Conservation (phyloP, 2,888 invertebrate genomes). For the Drosophila imparisetae region DNA sequence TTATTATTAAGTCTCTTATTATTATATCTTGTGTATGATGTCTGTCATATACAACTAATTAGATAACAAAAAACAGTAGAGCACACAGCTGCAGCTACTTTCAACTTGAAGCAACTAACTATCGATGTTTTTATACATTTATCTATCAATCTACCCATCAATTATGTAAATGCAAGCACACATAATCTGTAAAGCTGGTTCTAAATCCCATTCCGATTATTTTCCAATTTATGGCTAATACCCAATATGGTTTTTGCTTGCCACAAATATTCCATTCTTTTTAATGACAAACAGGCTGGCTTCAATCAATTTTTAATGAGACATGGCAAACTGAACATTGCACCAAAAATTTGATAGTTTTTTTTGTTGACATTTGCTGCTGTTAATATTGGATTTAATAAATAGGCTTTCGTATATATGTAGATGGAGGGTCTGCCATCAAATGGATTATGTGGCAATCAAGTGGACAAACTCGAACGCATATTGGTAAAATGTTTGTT, state of each 20-base stretch:
- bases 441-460: conserved; percentile 36
- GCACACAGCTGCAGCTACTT: background rate
- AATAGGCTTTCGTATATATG: conserved; percentile 6
- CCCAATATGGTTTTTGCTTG: background rate
- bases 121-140: background rate
- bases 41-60: too few species aligned
- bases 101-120: background rate
- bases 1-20: background rate
- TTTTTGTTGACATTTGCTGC: conserved; percentile 4
- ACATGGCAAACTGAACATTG: background rate
- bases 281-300: background rate
- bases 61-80: background rate
- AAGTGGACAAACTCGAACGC: conserved; percentile 23
- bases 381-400: conserved; percentile 26
- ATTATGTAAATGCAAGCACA: background rate
- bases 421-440: conserved; percentile 6
- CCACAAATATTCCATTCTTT: background rate
- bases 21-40: too few species aligned
- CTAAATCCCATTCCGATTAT: background rate
- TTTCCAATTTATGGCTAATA: background rate
- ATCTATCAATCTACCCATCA: background rate
- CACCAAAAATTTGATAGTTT: background rate
- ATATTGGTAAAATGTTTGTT: conserved; percentile 17
- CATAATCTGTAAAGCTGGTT: background rate
- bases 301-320: background rate